Conservation (phyloP, 2,888 invertebrate genomes). For the Hylaea fasciaria region DNA sequence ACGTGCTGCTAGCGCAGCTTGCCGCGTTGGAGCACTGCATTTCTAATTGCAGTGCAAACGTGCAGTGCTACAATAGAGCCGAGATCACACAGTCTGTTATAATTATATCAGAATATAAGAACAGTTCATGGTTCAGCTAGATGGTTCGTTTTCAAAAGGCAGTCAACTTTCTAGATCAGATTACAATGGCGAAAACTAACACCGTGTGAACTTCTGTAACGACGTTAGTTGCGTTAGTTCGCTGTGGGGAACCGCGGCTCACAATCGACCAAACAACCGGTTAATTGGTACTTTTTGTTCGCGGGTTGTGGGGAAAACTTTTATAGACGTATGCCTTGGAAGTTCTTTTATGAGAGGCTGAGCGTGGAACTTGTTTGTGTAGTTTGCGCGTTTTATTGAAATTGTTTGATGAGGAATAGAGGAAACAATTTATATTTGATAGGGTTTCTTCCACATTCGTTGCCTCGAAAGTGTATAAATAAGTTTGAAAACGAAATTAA, state of each 20-base stretch:
- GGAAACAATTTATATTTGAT: too few relatives aligned
- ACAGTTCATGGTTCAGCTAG: conserved; percentile 1
- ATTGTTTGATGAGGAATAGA: too few relatives aligned
- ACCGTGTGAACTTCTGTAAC: conserved; percentile 29
- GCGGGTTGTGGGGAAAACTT: conserved; percentile 6
- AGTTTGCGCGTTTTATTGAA: not conserved
- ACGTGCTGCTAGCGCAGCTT: too few relatives aligned
- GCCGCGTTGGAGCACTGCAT: too few relatives aligned
- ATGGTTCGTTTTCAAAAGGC: conserved; percentile 10
- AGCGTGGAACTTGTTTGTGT: not conserved
- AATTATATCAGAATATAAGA: conserved; percentile 15
- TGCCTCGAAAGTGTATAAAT: too few relatives aligned
- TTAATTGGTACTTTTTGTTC: conserved; percentile 28
- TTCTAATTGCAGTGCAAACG: not conserved
- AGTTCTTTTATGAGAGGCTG: conserved; percentile 5
- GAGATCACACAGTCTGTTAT: conserved; percentile 5
- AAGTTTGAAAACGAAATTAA: too few relatives aligned
- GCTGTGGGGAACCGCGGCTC: conserved; percentile 18
- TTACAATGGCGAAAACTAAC: conserved; percentile 33
- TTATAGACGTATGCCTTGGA: not conserved
- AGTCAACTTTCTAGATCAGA: conserved; percentile 24
- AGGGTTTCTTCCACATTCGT: too few relatives aligned
- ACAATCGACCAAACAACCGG: conserved; percentile 20
- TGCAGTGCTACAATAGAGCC: not conserved
- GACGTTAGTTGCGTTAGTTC: conserved; percentile 12